These are phyloP conservation scores for Paradoxurus hermaphroditus DNA, from an alignment of 2,113 vertebrate species.

Conservation along the genomic window DNA sequence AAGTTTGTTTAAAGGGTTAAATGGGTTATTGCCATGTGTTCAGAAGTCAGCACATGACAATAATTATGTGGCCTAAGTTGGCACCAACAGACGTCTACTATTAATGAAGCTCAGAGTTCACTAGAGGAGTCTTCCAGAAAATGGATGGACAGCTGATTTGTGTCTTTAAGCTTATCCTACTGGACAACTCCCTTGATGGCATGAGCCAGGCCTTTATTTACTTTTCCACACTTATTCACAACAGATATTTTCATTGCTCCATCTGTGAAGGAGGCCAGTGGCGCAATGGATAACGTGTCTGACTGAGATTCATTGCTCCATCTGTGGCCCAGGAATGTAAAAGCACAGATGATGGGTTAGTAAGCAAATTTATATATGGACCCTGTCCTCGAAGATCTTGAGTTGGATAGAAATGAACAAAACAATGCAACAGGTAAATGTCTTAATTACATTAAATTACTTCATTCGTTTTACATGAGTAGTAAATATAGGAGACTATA, in stretches of 20 bases:
- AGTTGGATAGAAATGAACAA: background rate
- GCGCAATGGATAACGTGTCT: too few species aligned
- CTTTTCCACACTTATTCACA: background rate
- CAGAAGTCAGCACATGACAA: background rate
- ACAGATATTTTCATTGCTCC: background rate
- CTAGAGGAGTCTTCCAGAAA: background rate
- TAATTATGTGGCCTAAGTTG: background rate
- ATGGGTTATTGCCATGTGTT: background rate
- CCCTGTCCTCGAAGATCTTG: background rate
- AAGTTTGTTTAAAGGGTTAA: background rate
- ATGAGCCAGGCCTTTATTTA: background rate
- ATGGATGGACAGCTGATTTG: background rate
- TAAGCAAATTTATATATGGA: background rate
- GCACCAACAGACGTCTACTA: background rate
- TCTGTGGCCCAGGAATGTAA: background rate
- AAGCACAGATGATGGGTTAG: background rate
- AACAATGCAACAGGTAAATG: background rate
- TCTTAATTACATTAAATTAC: background rate
- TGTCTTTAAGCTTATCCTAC: background rate
- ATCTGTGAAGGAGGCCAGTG: too few species aligned
- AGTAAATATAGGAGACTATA: background rate
- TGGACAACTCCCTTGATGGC: background rate
- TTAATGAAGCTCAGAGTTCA: background rate
- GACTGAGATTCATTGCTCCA: too few species aligned
- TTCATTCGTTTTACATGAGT: background rate